Percentiles rank a stretch among this genome's conserved stretches.
Conservation (phyloP, 1,140 invertebrate species). For the Drosophila navojoa region DNA sequence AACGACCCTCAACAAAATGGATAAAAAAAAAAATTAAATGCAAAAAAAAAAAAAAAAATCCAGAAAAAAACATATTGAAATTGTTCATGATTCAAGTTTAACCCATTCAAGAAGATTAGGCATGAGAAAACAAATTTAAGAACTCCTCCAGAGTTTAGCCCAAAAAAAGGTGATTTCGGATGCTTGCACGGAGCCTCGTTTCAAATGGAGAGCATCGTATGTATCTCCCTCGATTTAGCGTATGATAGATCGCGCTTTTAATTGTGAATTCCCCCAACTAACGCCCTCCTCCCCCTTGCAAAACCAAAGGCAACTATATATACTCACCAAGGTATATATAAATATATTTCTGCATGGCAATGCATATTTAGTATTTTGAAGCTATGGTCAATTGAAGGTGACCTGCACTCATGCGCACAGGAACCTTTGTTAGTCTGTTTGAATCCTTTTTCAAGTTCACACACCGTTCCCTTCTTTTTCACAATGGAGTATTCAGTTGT, state of each 20-base stretch:
- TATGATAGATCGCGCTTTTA: constrained; percentile 1
- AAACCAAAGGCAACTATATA: neutral
- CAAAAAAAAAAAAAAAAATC: constrained; percentile 27
- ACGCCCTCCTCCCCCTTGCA: neutral
- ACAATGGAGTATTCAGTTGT: constrained; percentile 8
- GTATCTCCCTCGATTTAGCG: constrained; percentile 3
- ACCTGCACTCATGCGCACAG: neutral
- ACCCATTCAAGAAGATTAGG: neutral
- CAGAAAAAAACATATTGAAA: constrained; percentile 1
- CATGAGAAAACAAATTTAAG: constrained; percentile 1
- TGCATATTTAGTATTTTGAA: neutral
- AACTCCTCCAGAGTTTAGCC: constrained; percentile 20
- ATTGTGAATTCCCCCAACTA: neutral
- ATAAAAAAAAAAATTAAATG: constrained; percentile 36
- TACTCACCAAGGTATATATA: neutral
- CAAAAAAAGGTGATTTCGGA: constrained; percentile 1
- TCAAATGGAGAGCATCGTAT: constrained; percentile 1
- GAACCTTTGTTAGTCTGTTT: constrained; percentile 2
- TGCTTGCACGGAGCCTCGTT: constrained; percentile 1
- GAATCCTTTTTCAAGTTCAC: neutral
- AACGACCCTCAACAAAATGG: constrained; percentile 49
- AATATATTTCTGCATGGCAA: neutral
- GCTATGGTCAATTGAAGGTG: neutral
- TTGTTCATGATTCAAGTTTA: constrained; percentile 26
- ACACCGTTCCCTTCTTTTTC: neutral